These are phyloP conservation scores for Daboia siamensis DNA, from an alignment of 2,113 vertebrate genomes.

Conservation along the genomic window DNA sequence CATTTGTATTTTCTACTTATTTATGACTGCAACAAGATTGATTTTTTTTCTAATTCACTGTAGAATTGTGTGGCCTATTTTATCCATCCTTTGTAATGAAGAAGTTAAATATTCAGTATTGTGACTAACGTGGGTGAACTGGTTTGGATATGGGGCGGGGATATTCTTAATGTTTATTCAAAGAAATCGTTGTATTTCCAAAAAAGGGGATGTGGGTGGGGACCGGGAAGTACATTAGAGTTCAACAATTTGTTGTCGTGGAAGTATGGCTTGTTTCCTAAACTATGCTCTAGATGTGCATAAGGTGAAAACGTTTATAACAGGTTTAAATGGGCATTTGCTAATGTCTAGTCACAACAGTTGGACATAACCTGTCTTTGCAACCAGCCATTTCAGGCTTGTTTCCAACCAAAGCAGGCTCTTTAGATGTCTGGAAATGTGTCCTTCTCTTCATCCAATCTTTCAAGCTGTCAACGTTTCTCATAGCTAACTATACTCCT, in stretches of 20 bases:
- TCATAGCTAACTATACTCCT: constrained; percentile 39
- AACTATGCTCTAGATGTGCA: constrained; percentile 28
- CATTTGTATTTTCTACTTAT: constrained; percentile 57
- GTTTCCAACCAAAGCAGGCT: constrained; percentile 48
- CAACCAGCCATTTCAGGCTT: constrained; percentile 37
- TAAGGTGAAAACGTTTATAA: constrained; percentile 21
- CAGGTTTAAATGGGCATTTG: background rate
- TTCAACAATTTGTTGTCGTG: constrained; percentile 13
- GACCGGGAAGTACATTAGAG: background rate
- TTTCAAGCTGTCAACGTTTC: constrained; percentile 34
- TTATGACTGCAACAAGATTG: constrained; percentile 47
- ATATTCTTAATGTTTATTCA: constrained; percentile 21
- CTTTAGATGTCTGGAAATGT: constrained; percentile 18
- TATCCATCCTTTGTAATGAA: constrained; percentile 56
- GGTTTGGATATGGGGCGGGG: constrained; percentile 42
- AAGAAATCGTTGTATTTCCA: background rate
- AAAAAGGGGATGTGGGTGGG: background rate
- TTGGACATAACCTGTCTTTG: constrained; percentile 11
- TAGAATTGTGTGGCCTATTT: constrained; percentile 58
- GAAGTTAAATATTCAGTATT: constrained; percentile 56
- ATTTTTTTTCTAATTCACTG: constrained; percentile 42
- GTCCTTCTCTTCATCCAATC: background rate
- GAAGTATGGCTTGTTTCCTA: constrained; percentile 19
- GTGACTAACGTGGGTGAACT: constrained; percentile 48
- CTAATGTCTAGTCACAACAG: constrained; percentile 4